Evolutionary conservation across 2,113 vertebrate species (phyloP).

Genomic region (Nanger granti): DNA sequence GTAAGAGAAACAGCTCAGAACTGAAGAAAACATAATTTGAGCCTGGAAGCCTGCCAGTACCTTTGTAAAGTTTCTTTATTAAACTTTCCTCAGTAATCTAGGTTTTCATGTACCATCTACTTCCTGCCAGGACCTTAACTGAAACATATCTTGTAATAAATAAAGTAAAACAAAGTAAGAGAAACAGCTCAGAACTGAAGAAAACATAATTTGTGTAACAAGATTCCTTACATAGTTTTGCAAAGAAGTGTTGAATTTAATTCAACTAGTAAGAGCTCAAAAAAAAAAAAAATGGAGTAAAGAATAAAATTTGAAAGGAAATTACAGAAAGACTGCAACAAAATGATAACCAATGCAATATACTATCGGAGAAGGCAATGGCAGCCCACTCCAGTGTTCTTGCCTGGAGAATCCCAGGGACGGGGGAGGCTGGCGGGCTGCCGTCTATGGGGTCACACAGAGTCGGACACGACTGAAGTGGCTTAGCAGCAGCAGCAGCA

Average conservation of each 20-base stretch:
- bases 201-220: background rate
- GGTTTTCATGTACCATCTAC: background rate
- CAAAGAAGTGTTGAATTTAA: background rate
- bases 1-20: background rate
- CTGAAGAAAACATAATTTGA: background rate
- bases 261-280: background rate
- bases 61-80: background rate
- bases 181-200: background rate
- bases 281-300: background rate
- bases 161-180: background rate
- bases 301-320: background rate
- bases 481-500: background rate
- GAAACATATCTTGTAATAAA: background rate
- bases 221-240: background rate
- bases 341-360: background rate
- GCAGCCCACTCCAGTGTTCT: background rate
- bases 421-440: fast-evolving
- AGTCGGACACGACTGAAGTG: background rate
- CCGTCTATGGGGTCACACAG: background rate
- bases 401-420: background rate
- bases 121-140: background rate
- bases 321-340: background rate
- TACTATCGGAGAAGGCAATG: background rate
- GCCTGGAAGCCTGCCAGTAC: background rate
- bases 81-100: background rate